phyloP scores from a whole-genome alignment of 1,140 invertebrate genomes.

The Conus ventricosus region DNA sequence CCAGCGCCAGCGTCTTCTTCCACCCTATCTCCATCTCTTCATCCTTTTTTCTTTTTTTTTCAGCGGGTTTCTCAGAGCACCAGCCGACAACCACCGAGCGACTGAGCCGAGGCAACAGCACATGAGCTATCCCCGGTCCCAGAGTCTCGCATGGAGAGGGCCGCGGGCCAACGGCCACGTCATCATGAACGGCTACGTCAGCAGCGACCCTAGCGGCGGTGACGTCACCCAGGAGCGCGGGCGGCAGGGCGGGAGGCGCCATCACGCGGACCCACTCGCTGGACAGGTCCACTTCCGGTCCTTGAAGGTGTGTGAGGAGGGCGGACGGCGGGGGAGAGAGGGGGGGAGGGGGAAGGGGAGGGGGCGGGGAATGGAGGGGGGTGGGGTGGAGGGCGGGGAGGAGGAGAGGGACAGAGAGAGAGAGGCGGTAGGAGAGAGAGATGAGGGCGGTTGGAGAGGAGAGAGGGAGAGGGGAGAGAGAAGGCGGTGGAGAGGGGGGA shows the following conservation, averaged over 20 bases:
- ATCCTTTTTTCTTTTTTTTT: too few relatives aligned
- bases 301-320: conserved; percentile 4
- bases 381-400: not conserved
- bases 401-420: not conserved
- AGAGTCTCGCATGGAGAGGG: conserved; percentile 28
- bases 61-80: not conserved
- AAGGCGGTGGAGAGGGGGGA: too few relatives aligned
- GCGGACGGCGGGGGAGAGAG: not conserved
- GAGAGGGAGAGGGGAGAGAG: not conserved
- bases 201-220: not conserved
- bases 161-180: conserved; percentile 11
- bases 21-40: too few relatives aligned
- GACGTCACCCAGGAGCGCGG: not conserved
- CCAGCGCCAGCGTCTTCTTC: too few relatives aligned
- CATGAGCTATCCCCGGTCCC: conserved; percentile 22
- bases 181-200: conserved; percentile 25
- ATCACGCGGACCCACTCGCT: not conserved
- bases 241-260: not conserved
- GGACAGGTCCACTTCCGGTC: not conserved
- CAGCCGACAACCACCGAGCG: not conserved
- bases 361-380: not conserved
- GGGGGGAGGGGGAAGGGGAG: not conserved
- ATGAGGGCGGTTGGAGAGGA: not conserved
- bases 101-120: not conserved
- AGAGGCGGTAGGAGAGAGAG: not conserved